phyloP scores from a whole-genome alignment of 1,140 invertebrate genomes.

The Drosophila albomicans region DNA sequence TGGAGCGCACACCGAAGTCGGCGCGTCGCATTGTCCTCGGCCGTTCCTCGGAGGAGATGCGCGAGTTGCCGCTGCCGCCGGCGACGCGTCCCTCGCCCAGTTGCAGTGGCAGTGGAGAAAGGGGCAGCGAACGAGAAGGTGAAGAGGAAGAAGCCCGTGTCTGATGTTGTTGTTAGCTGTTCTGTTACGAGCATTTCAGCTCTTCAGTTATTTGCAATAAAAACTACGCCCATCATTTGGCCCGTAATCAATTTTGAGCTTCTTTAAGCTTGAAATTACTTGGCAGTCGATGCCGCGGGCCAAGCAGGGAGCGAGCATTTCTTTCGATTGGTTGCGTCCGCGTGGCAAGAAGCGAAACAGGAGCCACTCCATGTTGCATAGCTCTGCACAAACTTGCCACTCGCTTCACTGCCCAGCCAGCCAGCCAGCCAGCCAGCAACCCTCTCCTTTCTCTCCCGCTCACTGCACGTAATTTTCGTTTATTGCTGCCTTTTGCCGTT shows the following conservation, averaged over 20 bases:
- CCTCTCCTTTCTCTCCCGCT: not conserved
- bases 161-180: slow-evolving; percentile 15
- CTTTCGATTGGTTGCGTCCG: slow-evolving; percentile 8
- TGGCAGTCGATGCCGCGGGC: slow-evolving; percentile 51
- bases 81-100: slow-evolving; percentile 2
- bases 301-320: not conserved
- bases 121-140: not conserved
- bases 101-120: slow-evolving; percentile 10
- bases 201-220: slow-evolving; percentile 42
- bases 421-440: slow-evolving; percentile 33
- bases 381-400: slow-evolving; percentile 62
- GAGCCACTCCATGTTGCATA: slow-evolving; percentile 47
- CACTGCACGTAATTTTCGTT: slow-evolving; percentile 35
- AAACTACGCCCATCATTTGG: slow-evolving; percentile 38
- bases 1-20: slow-evolving; percentile 67
- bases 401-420: slow-evolving; percentile 50
- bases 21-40: slow-evolving; percentile 62
- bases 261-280: slow-evolving; percentile 77
- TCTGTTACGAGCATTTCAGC: not conserved
- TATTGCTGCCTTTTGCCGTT: slow-evolving; percentile 42
- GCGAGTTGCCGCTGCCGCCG: slow-evolving; percentile 45
- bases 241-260: slow-evolving; percentile 66
- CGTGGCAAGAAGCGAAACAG: slow-evolving; percentile 26
- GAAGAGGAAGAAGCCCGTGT: slow-evolving; percentile 34
- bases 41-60: slow-evolving; percentile 68